phyloP scores from a whole-genome alignment of 2,797 vertebrate genomes.

The Scleropages formosus region DNA sequence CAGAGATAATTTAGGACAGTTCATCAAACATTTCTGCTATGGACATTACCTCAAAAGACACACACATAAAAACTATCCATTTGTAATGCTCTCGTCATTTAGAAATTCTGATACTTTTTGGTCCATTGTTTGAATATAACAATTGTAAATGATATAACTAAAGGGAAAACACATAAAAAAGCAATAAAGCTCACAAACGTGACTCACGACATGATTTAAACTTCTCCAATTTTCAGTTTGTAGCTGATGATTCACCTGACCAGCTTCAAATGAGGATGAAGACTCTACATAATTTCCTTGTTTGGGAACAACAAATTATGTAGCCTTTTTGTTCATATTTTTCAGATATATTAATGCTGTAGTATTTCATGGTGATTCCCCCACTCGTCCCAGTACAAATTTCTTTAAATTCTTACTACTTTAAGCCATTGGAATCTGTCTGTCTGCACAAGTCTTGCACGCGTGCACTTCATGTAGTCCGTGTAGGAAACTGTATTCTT shows the following conservation, averaged over 20 bases:
- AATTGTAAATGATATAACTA: no score
- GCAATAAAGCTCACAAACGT: not conserved
- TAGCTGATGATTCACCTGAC: slow-evolving; percentile 49
- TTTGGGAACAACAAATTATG: not conserved
- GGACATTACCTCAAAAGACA: no score
- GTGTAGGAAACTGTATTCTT: no score
- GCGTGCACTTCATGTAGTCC: no score
- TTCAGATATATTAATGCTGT: slow-evolving; percentile 37
- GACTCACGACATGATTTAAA: slow-evolving; percentile 34
- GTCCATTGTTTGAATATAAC: no score
- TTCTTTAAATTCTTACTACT: slow-evolving; percentile 20
- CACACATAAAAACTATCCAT: no score
- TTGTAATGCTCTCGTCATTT: no score
- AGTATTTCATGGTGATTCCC: slow-evolving; percentile 21
- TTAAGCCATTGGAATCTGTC: not conserved
- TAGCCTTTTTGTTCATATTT: not conserved
- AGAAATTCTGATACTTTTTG: no score
- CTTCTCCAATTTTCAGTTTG: slow-evolving; percentile 47
- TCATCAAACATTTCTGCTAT: not conserved
- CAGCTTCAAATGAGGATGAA: slow-evolving; percentile 35
- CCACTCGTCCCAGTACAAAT: no score
- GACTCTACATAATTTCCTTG: not conserved
- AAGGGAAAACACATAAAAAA: no score
- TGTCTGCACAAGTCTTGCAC: no score
- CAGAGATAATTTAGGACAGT: not conserved